Base-by-base conservation (phyloP, 1,140 invertebrate genomes). In the Zaprionus ghesquierei region DNA sequence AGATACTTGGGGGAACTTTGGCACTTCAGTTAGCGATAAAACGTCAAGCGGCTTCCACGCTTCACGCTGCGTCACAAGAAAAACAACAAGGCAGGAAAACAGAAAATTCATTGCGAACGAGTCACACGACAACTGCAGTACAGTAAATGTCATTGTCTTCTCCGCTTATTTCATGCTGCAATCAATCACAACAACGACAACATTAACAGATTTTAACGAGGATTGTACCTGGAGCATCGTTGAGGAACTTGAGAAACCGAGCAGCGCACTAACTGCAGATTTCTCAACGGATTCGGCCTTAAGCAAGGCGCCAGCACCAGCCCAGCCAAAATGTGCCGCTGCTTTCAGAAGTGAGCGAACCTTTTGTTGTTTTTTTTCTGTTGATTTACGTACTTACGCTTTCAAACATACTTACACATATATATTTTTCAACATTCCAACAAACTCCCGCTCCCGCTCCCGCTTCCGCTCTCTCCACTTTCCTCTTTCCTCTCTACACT, bases 281-380 rank as follows among this genome's bases (percentile, higher is more conserved):
- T 38, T 12, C 41, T 27, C 38, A 25, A n/a, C 22, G 56, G 51
- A n/a, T 41, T 15, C 35, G 35, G 35, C 31, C 31, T 33, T 33
- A 33, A 33, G 31, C 31, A 22, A 58, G 53, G 49, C n/a, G n/a
- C n/a, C n/a, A n/a, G n/a, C 18, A 56, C 33, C 44, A 46, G 53
- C 9, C 18, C 41, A 46, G 41, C 20, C 60, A 85, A 84, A 79
- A 92, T 92, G 90, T 92, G 90, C 87, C 90, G 90, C 69, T 92
- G 90, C 59, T 91, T 78, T 74, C 90, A 91, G 75, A 90, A 81
- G 90, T 92, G 77, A 92, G 90, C 77, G 71, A 64, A 79, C 50
- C 69, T 31, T 70, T 70, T 23, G 33, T 60, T 65, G 61, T 56
- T 33, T 63, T 33, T 46, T 61, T 55, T 68, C 44, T 56, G 12